Percentiles rank a stretch among this genome's conserved stretches.
phyloP scores from a whole-genome alignment of 2,797 vertebrate species.

The Malurus leucopterus region DNA sequence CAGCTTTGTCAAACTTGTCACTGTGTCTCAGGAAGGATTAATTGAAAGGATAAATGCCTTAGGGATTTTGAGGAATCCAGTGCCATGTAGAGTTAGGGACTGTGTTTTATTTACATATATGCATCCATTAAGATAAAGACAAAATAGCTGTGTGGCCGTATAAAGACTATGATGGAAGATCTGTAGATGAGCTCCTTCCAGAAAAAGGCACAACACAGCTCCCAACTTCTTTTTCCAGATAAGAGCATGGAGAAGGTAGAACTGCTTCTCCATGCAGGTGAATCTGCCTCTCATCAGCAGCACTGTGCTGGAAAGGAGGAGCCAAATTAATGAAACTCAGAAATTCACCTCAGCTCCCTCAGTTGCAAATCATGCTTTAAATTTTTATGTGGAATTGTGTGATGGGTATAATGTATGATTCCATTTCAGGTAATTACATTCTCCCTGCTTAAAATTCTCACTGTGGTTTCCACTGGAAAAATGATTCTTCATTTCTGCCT shows the following conservation, averaged over 20 bases:
- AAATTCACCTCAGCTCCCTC: constrained; percentile 23
- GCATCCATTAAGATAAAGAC: background rate
- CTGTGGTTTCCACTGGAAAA: constrained; percentile 20
- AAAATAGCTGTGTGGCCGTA: background rate
- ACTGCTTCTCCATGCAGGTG: background rate
- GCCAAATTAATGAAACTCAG: constrained; percentile 24
- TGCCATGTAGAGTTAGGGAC: background rate
- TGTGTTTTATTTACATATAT: background rate
- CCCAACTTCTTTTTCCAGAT: background rate
- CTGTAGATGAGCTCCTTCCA: background rate
- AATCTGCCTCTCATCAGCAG: background rate
- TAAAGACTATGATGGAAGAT: background rate
- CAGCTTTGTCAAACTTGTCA: background rate
- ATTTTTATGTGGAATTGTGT: constrained; percentile 39
- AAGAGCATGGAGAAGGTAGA: background rate
- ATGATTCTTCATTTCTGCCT: background rate
- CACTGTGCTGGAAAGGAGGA: background rate
- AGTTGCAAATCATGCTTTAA: constrained; percentile 39
- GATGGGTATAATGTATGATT: constrained; percentile 50
- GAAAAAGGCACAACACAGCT: background rate
- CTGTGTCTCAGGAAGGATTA: background rate
- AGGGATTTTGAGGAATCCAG: background rate
- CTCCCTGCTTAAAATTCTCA: constrained; percentile 53
- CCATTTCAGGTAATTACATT: constrained; percentile 59
- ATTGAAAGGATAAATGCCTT: background rate